phyloP scores from a whole-genome alignment of 2,888 invertebrate species.

The Amaurobius ferox region DNA sequence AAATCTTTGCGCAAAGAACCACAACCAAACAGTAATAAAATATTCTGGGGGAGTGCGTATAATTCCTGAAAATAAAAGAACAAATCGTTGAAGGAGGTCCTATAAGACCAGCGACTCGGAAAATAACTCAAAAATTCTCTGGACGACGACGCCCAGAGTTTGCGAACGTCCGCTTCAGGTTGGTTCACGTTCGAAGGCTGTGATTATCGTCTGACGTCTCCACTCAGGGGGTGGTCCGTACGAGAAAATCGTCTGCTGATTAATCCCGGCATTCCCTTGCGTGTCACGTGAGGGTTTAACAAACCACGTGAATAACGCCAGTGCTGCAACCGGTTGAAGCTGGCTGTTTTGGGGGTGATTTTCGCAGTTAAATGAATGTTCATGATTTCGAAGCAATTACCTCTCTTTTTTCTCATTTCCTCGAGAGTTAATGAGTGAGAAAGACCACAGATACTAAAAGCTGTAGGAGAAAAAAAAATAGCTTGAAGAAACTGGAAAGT shows the following conservation, averaged over 20 bases:
- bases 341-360: constrained; percentile 28
- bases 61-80: not conserved
- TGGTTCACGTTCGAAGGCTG: constrained; percentile 55
- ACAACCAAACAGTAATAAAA: too few species aligned
- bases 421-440: not conserved
- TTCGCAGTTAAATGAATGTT: not conserved
- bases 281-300: constrained; percentile 31
- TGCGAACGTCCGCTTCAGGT: constrained; percentile 49
- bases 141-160: constrained; percentile 44
- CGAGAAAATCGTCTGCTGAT: constrained; percentile 46
- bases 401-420: not conserved
- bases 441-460: too few species aligned
- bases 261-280: constrained; percentile 48
- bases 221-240: constrained; percentile 64
- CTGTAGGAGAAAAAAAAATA: too few species aligned
- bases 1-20: too few species aligned
- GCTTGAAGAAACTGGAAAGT: too few species aligned
- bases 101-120: constrained; percentile 55
- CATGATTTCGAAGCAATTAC: not conserved
- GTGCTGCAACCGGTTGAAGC: constrained; percentile 8
- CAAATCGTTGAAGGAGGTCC: constrained; percentile 52
- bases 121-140: constrained; percentile 53
- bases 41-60: not conserved
- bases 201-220: constrained; percentile 69
- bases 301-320: constrained; percentile 35